Percentiles rank a stretch among this genome's conserved stretches.
Conservation (phyloP, 2,113 vertebrate species). For the Pygoscelis antarcticus region DNA sequence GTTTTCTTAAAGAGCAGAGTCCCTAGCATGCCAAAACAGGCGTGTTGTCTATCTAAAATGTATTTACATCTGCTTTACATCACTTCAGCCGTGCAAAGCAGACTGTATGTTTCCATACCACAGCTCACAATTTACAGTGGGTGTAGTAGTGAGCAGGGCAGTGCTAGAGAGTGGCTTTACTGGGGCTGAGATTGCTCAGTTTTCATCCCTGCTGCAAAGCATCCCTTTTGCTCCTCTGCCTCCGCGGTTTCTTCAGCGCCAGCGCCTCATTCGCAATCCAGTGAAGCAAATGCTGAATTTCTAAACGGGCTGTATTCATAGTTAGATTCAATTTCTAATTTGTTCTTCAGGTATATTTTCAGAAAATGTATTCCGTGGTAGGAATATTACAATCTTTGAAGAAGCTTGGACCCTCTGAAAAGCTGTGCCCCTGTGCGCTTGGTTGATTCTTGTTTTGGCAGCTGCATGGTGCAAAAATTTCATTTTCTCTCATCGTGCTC, state of each 20-base stretch:
- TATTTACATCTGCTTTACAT: not conserved
- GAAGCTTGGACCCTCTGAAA: not conserved
- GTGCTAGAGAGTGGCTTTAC: not conserved
- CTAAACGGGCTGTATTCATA: fast-evolving
- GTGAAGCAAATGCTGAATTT: not conserved
- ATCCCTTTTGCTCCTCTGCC: not conserved
- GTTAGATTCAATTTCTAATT: not conserved
- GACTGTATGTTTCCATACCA: not conserved
- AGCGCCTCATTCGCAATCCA: not conserved
- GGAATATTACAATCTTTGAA: not conserved
- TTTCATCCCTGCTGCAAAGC: not conserved
- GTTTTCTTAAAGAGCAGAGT: not conserved
- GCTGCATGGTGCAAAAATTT: not conserved
- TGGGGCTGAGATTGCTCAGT: not conserved
- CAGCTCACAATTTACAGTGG: not conserved
- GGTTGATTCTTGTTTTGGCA: not conserved
- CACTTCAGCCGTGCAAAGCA: not conserved
- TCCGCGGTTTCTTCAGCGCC: not conserved
- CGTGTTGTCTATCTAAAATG: not conserved
- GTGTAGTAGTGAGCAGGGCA: not conserved
- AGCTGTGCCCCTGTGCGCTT: fast-evolving
- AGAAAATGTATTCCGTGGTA: not conserved
- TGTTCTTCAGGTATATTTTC: not conserved
- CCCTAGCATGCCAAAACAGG: not conserved
- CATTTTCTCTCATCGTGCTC: not conserved